Conservation (phyloP, 2,888 invertebrate genomes). For the Pammene aurita region DNA sequence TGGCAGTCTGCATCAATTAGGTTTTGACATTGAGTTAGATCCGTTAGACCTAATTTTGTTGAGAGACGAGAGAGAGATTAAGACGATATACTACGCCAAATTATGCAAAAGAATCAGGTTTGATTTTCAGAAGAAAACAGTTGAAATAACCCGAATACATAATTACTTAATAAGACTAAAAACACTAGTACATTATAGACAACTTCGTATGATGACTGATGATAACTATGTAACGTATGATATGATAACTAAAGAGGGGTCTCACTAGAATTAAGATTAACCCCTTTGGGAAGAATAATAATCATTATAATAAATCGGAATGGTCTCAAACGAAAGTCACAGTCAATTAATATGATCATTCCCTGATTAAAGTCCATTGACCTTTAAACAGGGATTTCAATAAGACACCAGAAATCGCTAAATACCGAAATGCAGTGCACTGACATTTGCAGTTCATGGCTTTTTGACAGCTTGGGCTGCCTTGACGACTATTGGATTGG, state of each 20-base stretch:
- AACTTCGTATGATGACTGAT: too few relatives aligned
- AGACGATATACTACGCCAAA: too few relatives aligned
- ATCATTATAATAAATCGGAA: neutral
- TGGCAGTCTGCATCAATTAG: neutral
- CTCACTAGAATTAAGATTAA: too few relatives aligned
- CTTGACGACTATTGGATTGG: constrained; percentile 17
- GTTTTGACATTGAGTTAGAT: neutral
- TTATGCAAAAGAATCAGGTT: too few relatives aligned
- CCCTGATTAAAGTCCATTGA: constrained; percentile 24
- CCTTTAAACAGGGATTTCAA: constrained; percentile 18
- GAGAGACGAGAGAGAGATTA: too few relatives aligned
- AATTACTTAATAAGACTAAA: too few relatives aligned
- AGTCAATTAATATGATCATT: constrained; percentile 7
- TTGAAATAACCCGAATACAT: too few relatives aligned
- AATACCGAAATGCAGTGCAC: constrained; percentile 20
- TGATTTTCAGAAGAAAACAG: too few relatives aligned
- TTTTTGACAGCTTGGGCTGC: neutral
- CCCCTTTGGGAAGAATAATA: neutral
- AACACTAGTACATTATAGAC: too few relatives aligned
- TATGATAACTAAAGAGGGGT: too few relatives aligned
- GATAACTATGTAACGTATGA: too few relatives aligned
- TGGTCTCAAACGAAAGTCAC: constrained; percentile 2
- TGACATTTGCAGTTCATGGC: constrained; percentile 38
- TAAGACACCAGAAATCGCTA: constrained; percentile 21
- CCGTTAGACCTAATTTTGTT: neutral